Percentiles rank a stretch among this genome's conserved stretches.
Evolutionary conservation across 2,888 invertebrate genomes (phyloP).

Genomic region (Polymixis lichenea): DNA sequence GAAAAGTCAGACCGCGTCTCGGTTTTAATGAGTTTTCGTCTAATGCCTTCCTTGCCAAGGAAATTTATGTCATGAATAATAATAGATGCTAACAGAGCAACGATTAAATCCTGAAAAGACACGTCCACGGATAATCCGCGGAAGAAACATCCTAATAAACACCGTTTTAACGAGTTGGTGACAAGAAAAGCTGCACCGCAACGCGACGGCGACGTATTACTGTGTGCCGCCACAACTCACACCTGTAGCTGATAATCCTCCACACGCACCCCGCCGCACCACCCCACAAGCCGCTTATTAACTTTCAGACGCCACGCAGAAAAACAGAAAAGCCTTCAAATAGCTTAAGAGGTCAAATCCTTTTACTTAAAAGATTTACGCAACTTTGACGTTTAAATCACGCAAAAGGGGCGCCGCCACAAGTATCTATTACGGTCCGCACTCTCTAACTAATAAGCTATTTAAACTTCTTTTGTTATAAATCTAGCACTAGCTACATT

Average conservation of each 20-base stretch:
- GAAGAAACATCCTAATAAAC: slow-evolving; percentile 86
- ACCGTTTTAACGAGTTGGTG: slow-evolving; percentile 82
- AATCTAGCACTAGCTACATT: slow-evolving; percentile 66
- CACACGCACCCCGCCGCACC: slow-evolving; percentile 43
- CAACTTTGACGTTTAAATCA: slow-evolving; percentile 51
- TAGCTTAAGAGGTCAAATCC: slow-evolving; percentile 36
- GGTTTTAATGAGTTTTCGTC: slow-evolving; percentile 90
- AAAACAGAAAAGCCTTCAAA: slow-evolving; percentile 37
- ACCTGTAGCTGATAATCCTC: slow-evolving; percentile 59
- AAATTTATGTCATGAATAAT: slow-evolving; percentile 90
- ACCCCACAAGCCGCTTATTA: slow-evolving; percentile 50
- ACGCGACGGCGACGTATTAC: slow-evolving; percentile 31
- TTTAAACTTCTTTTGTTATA: slow-evolving; percentile 71
- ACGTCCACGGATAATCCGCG: slow-evolving; percentile 85
- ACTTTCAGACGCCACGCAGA: slow-evolving; percentile 37
- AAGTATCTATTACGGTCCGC: slow-evolving; percentile 49
- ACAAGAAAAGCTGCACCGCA: slow-evolving; percentile 71
- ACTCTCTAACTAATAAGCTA: slow-evolving; percentile 44
- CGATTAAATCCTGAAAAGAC: slow-evolving; percentile 87
- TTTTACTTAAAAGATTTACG: slow-evolving; percentile 42
- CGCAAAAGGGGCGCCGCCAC: slow-evolving; percentile 30
- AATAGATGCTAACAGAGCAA: slow-evolving; percentile 85
- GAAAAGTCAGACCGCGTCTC: slow-evolving; percentile 89
- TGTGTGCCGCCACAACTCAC: slow-evolving; percentile 29
- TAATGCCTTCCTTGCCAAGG: slow-evolving; percentile 87